Evolutionary conservation across 1,140 invertebrate genomes (phyloP), one percentile per base, ranked within the genome.

Genomic region (Euborellia annulipes): DNA sequence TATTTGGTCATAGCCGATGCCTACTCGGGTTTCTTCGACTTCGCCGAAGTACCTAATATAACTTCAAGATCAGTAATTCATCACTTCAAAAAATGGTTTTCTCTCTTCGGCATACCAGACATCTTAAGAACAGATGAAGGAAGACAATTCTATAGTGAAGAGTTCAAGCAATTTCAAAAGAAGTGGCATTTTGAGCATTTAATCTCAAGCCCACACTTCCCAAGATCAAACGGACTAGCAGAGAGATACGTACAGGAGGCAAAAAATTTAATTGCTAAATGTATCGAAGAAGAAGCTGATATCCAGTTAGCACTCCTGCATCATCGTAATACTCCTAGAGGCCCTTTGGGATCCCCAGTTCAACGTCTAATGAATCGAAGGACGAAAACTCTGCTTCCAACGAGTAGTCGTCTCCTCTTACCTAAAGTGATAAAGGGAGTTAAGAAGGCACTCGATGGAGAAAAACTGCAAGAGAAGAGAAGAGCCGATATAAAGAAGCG

Each of bases 221-320:
- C 48, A 14, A 20, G 36, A 19, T 46, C 36, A 30, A 50, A 50
- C 32, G 48, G 48, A 8, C 32, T 48, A 22, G 45, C 43, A 17
- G 48, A 50, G 18, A 21, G 48, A 3, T 48, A 48, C 17, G 45
- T 50, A 2, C 48, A 50, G 20, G 38, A 47, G 21, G 38, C 51
- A 6, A 53, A 51, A 36, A 30, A 18, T n/a, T 20, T 30, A 17
- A 16, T 45, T 13, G 17, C n/a, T 20, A 45, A 30, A 30, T 27
- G 9, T 16, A 4, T 13, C n/a, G 32, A 37, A 22, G 27, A 45
- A 7, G 20, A 8, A 13, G 8, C 20, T 39, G 44, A 45, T 17
- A 39, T 45, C 3, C n/a, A 21, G 21, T 45, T 45, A 39, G 44
- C 23, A 6, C 13, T 38, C 3, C 6, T 38, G 36, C 36, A 38